Percentiles rank a stretch among this genome's conserved stretches.
phyloP scores from a whole-genome alignment of 2,113 vertebrate species.

The Propithecus coquereli region DNA sequence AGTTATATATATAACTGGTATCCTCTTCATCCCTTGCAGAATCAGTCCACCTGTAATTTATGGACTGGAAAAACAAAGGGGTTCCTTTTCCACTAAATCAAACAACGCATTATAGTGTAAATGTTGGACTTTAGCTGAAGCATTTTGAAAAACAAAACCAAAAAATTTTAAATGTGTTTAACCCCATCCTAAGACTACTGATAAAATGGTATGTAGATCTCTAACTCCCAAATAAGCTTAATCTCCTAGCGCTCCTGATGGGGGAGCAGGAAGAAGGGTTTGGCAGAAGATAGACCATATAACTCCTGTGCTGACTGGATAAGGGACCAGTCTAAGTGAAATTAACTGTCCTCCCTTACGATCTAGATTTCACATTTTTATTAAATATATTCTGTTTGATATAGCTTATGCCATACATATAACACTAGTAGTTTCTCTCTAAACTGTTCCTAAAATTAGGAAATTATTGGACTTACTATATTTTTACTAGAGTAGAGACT shows the following conservation, averaged over 20 bases:
- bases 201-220: not conserved
- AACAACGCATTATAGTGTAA: not conserved
- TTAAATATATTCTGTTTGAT: not conserved
- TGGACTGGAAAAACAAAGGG: not conserved
- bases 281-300: not conserved
- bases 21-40: not conserved
- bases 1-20: not conserved
- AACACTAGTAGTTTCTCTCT: not conserved
- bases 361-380: not conserved
- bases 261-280: not conserved
- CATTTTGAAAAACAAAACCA: slow-evolving; percentile 8
- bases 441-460: not conserved
- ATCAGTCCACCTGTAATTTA: not conserved
- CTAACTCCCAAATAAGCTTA: not conserved
- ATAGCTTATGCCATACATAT: not conserved
- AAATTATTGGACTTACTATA: not conserved
- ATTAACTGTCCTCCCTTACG: not conserved
- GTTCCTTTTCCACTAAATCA: not conserved
- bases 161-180: not conserved
- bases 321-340: not conserved
- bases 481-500: not conserved
- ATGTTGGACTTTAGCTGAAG: not conserved
- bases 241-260: not conserved
- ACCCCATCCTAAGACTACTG: not conserved
- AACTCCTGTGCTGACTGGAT: not conserved